Percentiles rank a stretch among this genome's conserved stretches.
phyloP scores from a whole-genome alignment of 2,888 invertebrate species.

The Cryptus viduatorius region DNA sequence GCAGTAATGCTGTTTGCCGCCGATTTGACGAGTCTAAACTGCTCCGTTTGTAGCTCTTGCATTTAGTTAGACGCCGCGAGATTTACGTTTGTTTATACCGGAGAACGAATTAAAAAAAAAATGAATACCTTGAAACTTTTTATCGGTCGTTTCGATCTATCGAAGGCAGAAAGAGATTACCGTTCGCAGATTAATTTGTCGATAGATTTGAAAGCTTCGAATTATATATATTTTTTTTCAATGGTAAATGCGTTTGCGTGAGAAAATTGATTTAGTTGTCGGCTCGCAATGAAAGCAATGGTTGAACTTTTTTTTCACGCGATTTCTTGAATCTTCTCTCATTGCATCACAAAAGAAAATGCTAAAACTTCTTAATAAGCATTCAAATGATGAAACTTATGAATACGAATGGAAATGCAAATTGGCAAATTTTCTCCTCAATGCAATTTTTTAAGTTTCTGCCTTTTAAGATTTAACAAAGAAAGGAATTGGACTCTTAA shows the following conservation, averaged over 20 bases:
- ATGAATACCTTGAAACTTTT: conserved; percentile 12
- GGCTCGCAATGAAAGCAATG: too few relatives aligned
- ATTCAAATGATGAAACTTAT: too few relatives aligned
- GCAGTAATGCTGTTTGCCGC: background rate
- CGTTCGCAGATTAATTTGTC: background rate
- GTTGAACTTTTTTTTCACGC: too few relatives aligned
- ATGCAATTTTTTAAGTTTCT: too few relatives aligned
- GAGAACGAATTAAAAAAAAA: background rate
- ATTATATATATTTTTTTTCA: background rate
- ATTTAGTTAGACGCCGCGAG: background rate
- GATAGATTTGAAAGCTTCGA: background rate
- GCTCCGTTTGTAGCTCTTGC: background rate
- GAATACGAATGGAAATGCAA: too few relatives aligned
- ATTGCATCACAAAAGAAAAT: too few relatives aligned
- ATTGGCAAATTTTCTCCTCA: too few relatives aligned
- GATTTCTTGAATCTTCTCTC: too few relatives aligned
- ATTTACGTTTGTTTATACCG: background rate
- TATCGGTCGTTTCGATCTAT: conserved; percentile 12
- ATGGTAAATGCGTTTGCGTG: background rate
- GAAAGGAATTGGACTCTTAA: too few relatives aligned
- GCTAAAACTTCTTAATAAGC: too few relatives aligned
- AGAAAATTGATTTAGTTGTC: too few relatives aligned
- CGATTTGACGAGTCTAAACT: conserved; percentile 19
- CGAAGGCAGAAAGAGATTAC: background rate
- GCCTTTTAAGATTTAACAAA: too few relatives aligned